Evolutionary conservation across 1,140 invertebrate genomes (phyloP).

Genomic region (Drosophila punjabiensis): DNA sequence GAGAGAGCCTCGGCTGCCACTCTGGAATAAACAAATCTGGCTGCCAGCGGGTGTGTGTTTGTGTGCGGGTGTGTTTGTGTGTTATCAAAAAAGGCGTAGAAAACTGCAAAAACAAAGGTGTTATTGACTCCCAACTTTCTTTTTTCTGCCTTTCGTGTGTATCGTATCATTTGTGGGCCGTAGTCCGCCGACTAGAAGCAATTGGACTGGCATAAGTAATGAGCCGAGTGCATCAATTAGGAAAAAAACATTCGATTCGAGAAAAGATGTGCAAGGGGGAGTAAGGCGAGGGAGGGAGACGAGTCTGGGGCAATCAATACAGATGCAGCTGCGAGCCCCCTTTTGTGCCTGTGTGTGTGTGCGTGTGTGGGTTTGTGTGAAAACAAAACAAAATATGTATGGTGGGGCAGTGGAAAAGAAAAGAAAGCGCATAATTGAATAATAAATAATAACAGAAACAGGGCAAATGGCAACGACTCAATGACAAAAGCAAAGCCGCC

Average conservation of each 20-base stretch:
- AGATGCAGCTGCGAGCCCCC: conserved; percentile 53
- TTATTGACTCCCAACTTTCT: conserved; percentile 72
- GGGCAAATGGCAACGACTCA: conserved; percentile 63
- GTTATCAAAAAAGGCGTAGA: conserved; percentile 75
- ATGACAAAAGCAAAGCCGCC: conserved; percentile 66
- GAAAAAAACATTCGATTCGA: conserved; percentile 30
- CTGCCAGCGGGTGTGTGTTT: conserved; percentile 2
- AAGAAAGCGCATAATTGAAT: conserved; percentile 83
- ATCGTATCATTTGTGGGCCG: conserved; percentile 17
- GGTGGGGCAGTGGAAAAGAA: conserved; percentile 47
- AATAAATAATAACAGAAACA: conserved; percentile 80
- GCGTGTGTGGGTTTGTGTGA: conserved; percentile 49
- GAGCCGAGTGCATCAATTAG: conserved; percentile 44
- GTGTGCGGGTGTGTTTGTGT: conserved; percentile 33
- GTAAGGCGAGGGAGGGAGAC: conserved; percentile 31
- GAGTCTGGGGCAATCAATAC: conserved; percentile 74
- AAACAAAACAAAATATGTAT: conserved; percentile 74
- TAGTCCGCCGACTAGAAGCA: conserved; percentile 40
- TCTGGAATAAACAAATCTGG: conserved; percentile 32
- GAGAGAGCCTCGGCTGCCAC: neutral
- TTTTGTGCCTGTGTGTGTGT: conserved; percentile 24
- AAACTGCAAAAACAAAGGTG: conserved; percentile 75
- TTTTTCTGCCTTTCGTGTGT: conserved; percentile 6
- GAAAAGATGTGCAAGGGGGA: conserved; percentile 39
- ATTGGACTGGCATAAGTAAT: conserved; percentile 49